Evolutionary conservation across 2,888 invertebrate species (phyloP), one percentile per base, ranked within the genome.

Genomic region (Lypha dubia): DNA sequence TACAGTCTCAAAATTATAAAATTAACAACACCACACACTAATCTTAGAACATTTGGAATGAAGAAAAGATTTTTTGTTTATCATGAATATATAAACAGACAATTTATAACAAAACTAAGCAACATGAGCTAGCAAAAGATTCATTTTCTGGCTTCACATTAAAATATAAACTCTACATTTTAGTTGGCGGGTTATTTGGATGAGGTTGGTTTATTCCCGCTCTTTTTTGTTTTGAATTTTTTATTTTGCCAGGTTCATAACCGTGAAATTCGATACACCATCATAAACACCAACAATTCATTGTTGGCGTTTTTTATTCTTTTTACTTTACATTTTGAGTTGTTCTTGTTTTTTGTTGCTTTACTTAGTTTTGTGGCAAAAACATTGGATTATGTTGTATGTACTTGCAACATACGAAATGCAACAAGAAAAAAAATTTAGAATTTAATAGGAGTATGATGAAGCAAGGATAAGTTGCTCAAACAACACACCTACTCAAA

Each of bases 211-310:
- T 63, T 51, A 20, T 15, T 28, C 17, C 53, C 44, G 5, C n/a
- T 65, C 11, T 38, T 41, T 63, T 38, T 41, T n/a, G n/a, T 51
- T 51, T 24, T 7, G 5, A 46, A 20, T 13, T 53, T 62, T 49
- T 62, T 44, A 65, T 63, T 76, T 60, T 60, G 77, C 77, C 46
- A 56, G 63, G 81, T 76, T 82, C 63, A 82, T 76, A 76, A 82
- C 81, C 81, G 81, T 83, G 83, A 83, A 79, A 83, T 83, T 79
- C 83, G 79, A 83, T 83, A 83, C 70, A 60, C 79, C 74, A 79
- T 63, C 83, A 76, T 75, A 82, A 82, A 82, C 81, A 82, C 81
- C 75, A 82, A 41, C 81, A 76, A 75, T 82, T 70, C 70, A 75
- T 75, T 81, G 74, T 68, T 74, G 51, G 51, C 62, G 68, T 62